Evolutionary conservation across 2,113 vertebrate genomes (phyloP), one percentile per base, ranked within the genome.

Genomic region (Chionis minor): DNA sequence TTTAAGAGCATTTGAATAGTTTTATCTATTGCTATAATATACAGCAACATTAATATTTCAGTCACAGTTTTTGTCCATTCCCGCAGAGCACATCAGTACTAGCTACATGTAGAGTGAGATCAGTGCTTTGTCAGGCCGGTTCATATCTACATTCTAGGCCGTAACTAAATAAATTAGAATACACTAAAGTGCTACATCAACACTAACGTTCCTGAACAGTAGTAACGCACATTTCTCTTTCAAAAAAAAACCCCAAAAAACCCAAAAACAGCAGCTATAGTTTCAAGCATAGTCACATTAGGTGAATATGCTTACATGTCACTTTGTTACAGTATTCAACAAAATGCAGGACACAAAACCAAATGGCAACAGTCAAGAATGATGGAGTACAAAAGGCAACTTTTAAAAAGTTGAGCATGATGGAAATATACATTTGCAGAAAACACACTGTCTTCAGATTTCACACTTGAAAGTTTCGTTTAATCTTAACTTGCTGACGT

Each of bases 401-500:
- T 91, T 95, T 90, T 65, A 1, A 90, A 69, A 95, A 88, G 90
- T 96, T 3, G 54, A 93, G 80, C 92, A 55, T 65, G 92, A 79
- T 67, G 91, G 93, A 87, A 96, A 95, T 32, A 94, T 92, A 94
- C 52, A 93, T 96, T 95, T 91, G 85, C 66, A 94, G 90, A 84
- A 89, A 95, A 86, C 74, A 74, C 81, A 79, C 40, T 73, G 92
- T 93, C 95, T 97, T 98, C 97, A 98, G 96, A 98, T 98, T 79
- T 98, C 98, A 97, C 98, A 98, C 96, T 98, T 98, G 98, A 99
- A 99, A 83, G 98, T 98, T 92, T 99, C 98, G 0, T 98, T 98
- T 56, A 99, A 97, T 93, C 98, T 97, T 96, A 99, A 98, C 98
- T 99, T 99, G 96, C 98, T 98, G 97, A 98, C 97, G 93, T 99